These are phyloP conservation scores for Pteromalus puparum DNA, from an alignment of 1,140 invertebrate species.

Conservation along the genomic window DNA sequence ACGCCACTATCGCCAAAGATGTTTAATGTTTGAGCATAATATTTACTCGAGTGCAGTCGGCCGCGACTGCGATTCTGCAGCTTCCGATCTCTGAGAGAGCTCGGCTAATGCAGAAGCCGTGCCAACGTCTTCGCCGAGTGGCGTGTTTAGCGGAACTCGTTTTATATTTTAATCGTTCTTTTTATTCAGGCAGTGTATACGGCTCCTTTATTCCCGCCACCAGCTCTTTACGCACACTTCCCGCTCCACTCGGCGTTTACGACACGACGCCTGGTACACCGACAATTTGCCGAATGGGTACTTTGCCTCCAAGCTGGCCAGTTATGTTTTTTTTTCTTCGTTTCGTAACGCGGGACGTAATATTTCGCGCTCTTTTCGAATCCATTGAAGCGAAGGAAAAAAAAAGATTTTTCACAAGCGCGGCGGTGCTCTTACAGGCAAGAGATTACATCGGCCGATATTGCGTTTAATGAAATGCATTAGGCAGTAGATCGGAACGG, in stretches of 20 bases:
- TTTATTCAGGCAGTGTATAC: neutral
- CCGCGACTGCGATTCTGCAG: slow-evolving; percentile 20
- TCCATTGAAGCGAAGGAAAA: neutral
- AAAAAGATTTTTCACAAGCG: neutral
- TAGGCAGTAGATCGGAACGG: slow-evolving; percentile 36
- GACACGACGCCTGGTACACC: neutral
- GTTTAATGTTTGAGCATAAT: slow-evolving; percentile 69
- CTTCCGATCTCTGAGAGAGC: slow-evolving; percentile 35
- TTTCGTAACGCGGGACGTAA: neutral
- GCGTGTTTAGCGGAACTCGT: slow-evolving; percentile 31
- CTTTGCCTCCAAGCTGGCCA: neutral
- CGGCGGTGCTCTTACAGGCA: neutral
- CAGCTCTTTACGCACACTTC: slow-evolving; percentile 27
- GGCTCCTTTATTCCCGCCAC: neutral
- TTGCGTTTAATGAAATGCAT: slow-evolving; percentile 43
- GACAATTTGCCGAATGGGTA: neutral
- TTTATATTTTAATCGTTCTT: slow-evolving; percentile 44
- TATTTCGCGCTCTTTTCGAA: neutral
- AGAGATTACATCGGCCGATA: slow-evolving; percentile 21
- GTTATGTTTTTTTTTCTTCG: neutral
- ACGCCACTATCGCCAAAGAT: slow-evolving; percentile 61
- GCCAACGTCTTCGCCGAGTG: neutral
- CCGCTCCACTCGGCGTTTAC: slow-evolving; percentile 23
- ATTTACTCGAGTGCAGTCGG: slow-evolving; percentile 60
- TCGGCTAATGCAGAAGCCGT: slow-evolving; percentile 46